Base-by-base conservation (phyloP, 2,113 vertebrate genomes). In the Amphiprion ocellaris region DNA sequence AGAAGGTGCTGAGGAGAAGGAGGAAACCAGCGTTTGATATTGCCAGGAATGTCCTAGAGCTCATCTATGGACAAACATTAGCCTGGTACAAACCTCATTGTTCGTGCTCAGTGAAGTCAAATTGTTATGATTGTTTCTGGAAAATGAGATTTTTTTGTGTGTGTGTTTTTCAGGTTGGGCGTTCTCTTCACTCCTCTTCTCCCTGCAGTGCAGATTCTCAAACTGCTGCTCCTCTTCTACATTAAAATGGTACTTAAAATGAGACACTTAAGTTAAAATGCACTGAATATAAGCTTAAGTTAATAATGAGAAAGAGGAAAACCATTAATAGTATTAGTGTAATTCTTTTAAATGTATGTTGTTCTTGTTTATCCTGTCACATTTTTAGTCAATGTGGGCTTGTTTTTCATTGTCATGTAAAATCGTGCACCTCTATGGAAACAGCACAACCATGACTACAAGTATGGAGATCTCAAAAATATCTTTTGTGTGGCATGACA, bases 11-110 rank as follows among this genome's bases (percentile, higher is more conserved):
- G 12, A 94, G 93, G 85, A 93, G 63, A 62, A 92, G 79, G 46
- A 94, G 90, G 77, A 97, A 93, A 75, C 97, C 97, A 0, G 96
- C 96, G 91, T 99, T 99, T 71, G 97, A 99, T 84, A 98, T 99
- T 0, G 95, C 96, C 17, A 90, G 94, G 64, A 99, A 99, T 0
- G 96, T 98, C 28, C 95, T 99, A 82, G 96, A 98, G 41, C 95
- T 99, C 74, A 98, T 99, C 81, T 98, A 99, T 0, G 97, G 97
- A 81, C 98, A 99, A 84, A 97, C 96, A 0, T 87, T 99, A 74
- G 95, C 95, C 62, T 99, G 98, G 98, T 99, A 94, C 30, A 15
- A 55, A n/a, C 62, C 49, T 14, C 5, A 0, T 10, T 49, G 11
- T 53, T 53, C 14, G 11, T 41, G 26, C 30, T 16, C 19, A 19